Evolutionary conservation across 2,113 vertebrate species (phyloP).

Genomic region (Elgaria multicarinata): DNA sequence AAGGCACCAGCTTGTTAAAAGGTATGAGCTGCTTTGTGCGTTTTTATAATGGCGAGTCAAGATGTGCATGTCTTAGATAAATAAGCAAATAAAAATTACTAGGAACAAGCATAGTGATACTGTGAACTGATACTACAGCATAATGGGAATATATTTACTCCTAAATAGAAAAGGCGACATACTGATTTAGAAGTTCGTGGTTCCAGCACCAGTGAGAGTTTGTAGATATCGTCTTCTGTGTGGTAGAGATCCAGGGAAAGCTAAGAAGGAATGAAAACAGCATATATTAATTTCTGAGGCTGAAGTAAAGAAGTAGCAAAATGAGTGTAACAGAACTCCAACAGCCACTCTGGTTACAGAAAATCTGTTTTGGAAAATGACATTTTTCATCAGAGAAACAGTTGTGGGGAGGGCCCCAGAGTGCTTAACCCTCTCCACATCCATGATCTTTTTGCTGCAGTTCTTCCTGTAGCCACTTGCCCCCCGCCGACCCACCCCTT

Average conservation of each 20-base stretch:
- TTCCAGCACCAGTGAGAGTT: conserved; percentile 93
- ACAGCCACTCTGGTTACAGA: neutral
- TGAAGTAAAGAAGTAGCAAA: neutral
- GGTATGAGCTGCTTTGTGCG: no score
- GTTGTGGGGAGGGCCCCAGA: neutral
- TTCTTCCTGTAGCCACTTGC: neutral
- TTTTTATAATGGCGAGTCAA: neutral
- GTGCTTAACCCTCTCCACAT: neutral
- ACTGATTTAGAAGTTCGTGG: conserved; percentile 93
- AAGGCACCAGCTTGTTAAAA: neutral
- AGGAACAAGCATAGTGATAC: neutral
- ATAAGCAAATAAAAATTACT: neutral
- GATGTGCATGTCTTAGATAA: neutral
- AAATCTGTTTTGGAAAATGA: neutral
- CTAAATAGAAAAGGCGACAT: conserved; percentile 48
- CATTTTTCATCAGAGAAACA: neutral
- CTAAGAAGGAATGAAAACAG: conserved; percentile 69
- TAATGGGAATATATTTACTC: neutral
- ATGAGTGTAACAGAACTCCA: neutral
- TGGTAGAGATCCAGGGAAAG: conserved; percentile 97
- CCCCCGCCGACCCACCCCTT: no score
- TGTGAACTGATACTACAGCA: neutral
- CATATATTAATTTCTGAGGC: neutral
- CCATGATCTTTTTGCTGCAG: neutral
- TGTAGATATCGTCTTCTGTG: conserved; percentile 98